A percentile compares a stretch with the other conserved stretches of the same genome.
phyloP scores from a whole-genome alignment of 2,113 vertebrate genomes.

The Rhinopithecus roxellana region DNA sequence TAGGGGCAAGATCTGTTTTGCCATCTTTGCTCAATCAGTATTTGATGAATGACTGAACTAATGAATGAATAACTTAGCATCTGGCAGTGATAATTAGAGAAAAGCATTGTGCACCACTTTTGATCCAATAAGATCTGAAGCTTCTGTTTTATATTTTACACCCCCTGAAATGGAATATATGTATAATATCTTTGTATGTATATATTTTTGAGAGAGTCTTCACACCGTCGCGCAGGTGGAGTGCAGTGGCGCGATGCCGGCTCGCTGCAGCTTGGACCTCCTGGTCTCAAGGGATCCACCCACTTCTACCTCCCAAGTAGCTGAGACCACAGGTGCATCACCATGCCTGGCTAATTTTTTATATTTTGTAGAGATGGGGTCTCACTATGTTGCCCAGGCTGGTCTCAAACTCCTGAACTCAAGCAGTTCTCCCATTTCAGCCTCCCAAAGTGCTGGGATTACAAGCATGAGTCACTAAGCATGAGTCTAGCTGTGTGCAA shows the following conservation, averaged over 20 bases:
- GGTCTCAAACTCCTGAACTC: no score
- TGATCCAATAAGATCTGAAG: not conserved
- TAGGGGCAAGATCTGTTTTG: not conserved
- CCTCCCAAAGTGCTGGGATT: no score
- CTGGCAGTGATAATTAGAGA: not conserved
- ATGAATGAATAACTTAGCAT: not conserved
- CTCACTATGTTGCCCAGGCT: no score
- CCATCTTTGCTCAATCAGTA: not conserved
- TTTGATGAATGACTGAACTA: not conserved
- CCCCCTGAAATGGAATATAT: not conserved
- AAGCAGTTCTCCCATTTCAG: no score
- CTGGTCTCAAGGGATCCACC: not conserved
- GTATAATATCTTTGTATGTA: not conserved
- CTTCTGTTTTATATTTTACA: not conserved
- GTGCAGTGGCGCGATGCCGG: no score
- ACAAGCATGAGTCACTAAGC: no score
- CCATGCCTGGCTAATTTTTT: no score
- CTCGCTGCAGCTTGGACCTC: not conserved
- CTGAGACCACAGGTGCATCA: not conserved
- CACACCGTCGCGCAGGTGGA: no score
- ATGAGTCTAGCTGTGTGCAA: not conserved
- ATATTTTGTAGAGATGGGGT: no score
- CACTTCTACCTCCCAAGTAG: not conserved
- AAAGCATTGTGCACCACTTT: not conserved
- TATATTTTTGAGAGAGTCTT: no score